Evolutionary conservation across 2,888 invertebrate genomes (phyloP).

Genomic region (Diarsia dahlii): DNA sequence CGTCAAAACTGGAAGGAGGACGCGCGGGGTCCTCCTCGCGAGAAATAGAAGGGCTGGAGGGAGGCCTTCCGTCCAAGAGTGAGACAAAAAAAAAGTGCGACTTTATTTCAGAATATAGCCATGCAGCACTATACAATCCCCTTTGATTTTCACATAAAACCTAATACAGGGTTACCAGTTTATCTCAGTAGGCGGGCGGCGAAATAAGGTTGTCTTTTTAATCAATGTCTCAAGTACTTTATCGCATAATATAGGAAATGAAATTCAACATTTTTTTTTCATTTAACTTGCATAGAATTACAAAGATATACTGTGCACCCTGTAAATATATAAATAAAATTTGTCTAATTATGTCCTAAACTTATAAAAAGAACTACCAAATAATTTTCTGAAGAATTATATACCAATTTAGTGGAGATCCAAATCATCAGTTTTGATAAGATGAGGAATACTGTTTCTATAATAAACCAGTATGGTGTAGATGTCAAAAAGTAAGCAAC

Average conservation of each 20-base stretch:
- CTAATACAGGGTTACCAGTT: neutral
- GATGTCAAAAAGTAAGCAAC: neutral
- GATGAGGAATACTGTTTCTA: neutral
- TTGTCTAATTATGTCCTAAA: neutral
- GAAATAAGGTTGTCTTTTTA: too few relatives aligned
- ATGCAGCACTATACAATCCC: neutral
- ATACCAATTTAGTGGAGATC: constrained; percentile 4
- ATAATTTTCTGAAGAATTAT: constrained; percentile 1
- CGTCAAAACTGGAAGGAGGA: too few relatives aligned
- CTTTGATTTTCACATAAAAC: constrained; percentile 14
- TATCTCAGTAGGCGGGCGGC: neutral
- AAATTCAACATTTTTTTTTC: too few relatives aligned
- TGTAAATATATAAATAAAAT: constrained; percentile 5
- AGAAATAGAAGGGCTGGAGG: too few relatives aligned
- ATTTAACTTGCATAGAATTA: too few relatives aligned
- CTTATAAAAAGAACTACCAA: neutral
- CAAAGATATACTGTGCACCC: constrained; percentile 3
- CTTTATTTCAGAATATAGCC: too few relatives aligned
- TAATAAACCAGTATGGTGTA: neutral
- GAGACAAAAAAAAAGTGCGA: too few relatives aligned
- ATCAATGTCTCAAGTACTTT: too few relatives aligned
- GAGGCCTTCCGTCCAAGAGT: too few relatives aligned
- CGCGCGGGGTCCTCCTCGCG: too few relatives aligned
- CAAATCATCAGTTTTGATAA: neutral
- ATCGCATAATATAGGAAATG: too few relatives aligned